Base-by-base conservation (phyloP, 2,888 invertebrate genomes). In the Protonemura montana region DNA sequence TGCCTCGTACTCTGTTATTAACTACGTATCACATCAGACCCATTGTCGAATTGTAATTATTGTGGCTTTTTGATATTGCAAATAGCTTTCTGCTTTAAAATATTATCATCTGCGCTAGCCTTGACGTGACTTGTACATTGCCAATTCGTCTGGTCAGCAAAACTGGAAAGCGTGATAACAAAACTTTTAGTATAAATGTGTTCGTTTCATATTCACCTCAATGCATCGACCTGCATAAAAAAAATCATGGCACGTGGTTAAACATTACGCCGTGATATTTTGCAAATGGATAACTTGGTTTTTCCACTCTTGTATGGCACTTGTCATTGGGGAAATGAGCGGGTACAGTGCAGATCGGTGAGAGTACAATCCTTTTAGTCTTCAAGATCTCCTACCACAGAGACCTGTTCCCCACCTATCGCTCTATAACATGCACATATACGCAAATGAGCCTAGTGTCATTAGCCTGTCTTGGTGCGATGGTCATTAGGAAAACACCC, bases 11-110 rank as follows among this genome's bases (percentile, higher is more conserved):
- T 25, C 16, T 83, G 42, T 83, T 83, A 83, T 83, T 83, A 83
- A 41, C 26, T 41, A 83, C 42, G 82, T 42, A 83, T 83, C 82
- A 78, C 27, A 83, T 30, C 59, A 21, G 21, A 59, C 21, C 21
- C 26, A 83, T 83, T 83, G 41, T 30, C 26, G 82, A 41, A 41
- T 83, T 35, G 35, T 83, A 83, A 83, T 41, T 26, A 83, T 83
- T 26, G 42, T 29, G 81, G 29, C 81, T 81, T 81, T 82, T 83
- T 83, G 82, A 26, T 83, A 83, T 83, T 83, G 41, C 82, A 42
- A 83, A 83, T 78, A 28, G 7, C 78, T 78, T 26, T 78, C 16
- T 78, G 26, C 78, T 26, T 2, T 5, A 78, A 25, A 27, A 78
- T 78, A 27, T 27, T 78, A 78, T 27, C 78, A 78, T 59, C 78